Conservation (phyloP, 2,797 vertebrate species). For the Numenius phaeopus region DNA sequence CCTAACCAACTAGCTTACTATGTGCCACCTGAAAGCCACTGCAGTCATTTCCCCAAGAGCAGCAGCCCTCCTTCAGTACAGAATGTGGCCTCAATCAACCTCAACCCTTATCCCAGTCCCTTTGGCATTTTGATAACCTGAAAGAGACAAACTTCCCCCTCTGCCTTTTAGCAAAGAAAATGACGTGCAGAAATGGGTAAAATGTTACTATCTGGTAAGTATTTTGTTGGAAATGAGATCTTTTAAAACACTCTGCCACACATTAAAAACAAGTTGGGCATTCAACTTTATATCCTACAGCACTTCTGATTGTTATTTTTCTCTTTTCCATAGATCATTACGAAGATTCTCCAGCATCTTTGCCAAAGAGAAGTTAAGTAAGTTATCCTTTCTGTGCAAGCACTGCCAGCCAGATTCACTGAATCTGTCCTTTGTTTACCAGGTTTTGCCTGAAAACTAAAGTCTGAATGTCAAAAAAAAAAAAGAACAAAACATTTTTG, state of each 20-base stretch:
- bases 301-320: not conserved
- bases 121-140: not conserved
- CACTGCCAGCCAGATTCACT: not conserved
- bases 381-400: not conserved
- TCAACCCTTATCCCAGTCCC: not conserved
- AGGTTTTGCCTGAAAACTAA: not conserved
- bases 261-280: not conserved
- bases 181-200: not conserved
- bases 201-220: not conserved
- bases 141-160: not conserved
- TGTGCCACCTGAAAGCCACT: not conserved
- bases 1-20: not conserved
- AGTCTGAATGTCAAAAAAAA: not conserved
- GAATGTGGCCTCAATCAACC: not conserved
- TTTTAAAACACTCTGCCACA: not conserved
- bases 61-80: not conserved
- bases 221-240: not conserved
- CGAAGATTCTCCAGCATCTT: conserved; percentile 3
- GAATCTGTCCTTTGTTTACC: conserved; percentile 1
- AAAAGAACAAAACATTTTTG: not conserved
- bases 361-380: conserved; percentile 9
- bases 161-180: not conserved
- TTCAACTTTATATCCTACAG: not conserved
- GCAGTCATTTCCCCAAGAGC: not conserved
- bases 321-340: not conserved